Conservation (phyloP, 2,888 invertebrate species). For the Phalera bucephala region DNA sequence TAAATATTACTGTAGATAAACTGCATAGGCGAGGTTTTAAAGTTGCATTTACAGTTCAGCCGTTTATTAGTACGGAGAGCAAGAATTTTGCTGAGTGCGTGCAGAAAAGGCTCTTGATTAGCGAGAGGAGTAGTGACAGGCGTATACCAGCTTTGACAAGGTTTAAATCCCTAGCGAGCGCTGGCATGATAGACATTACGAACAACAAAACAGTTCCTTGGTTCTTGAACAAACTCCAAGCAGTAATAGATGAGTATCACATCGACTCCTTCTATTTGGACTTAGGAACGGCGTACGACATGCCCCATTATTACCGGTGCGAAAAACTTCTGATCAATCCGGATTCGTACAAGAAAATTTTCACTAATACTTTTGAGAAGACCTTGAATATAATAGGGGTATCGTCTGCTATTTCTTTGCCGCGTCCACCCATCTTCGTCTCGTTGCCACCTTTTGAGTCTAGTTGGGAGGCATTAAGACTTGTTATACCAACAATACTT, state of each 20-base stretch:
- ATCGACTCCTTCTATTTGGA: constrained; percentile 94
- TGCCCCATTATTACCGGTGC: constrained; percentile 93
- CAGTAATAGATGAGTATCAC: constrained; percentile 87
- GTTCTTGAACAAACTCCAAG: constrained; percentile 88
- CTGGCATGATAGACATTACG: constrained; percentile 93
- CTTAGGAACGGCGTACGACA: constrained; percentile 91
- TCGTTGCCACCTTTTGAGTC: constrained; percentile 93
- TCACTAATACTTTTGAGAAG: constrained; percentile 85
- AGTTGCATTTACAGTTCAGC: constrained; percentile 94
- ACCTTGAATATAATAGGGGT: constrained; percentile 89
- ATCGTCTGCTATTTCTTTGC: constrained; percentile 91
- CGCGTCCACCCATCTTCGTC: constrained; percentile 93
- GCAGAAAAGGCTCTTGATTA: constrained; percentile 87
- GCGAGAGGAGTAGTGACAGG: constrained; percentile 90
- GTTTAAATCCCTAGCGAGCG: constrained; percentile 91
- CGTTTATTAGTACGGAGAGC: constrained; percentile 94
- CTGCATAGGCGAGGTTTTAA: constrained; percentile 93
- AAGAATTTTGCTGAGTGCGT: constrained; percentile 91
- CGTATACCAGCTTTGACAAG: constrained; percentile 92
- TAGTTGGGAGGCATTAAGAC: constrained; percentile 92
- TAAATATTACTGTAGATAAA: constrained; percentile 90
- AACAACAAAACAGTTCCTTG: constrained; percentile 91
- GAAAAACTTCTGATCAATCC: constrained; percentile 89
- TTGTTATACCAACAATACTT: constrained; percentile 93
- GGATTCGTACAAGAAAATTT: constrained; percentile 90